These are phyloP conservation scores for Rhagologus leucostigma DNA, from an alignment of 2,113 vertebrate species.

Conservation along the genomic window DNA sequence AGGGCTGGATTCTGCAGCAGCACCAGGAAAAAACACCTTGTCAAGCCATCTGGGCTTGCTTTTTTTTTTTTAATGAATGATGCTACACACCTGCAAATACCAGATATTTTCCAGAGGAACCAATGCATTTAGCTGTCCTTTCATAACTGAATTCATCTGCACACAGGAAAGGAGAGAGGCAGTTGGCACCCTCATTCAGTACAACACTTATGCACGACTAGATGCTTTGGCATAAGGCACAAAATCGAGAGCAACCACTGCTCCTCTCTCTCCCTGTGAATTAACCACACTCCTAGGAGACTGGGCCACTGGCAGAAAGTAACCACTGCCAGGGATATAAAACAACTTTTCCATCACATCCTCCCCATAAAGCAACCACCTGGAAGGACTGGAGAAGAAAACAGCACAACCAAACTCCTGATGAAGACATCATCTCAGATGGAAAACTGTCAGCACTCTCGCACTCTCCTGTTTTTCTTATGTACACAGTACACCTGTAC, in stretches of 20 bases:
- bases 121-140: background rate
- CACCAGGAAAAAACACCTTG: background rate
- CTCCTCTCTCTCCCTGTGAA: background rate
- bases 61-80: background rate
- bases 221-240: background rate
- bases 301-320: background rate
- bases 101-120: background rate
- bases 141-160: background rate
- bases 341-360: background rate
- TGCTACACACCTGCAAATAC: background rate
- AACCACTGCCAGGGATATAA: background rate
- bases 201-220: background rate
- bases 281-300: background rate
- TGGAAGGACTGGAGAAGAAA: background rate
- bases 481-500: fast-evolving
- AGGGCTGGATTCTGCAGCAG: background rate
- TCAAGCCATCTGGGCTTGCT: background rate
- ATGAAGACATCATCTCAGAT: background rate
- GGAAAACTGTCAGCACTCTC: background rate
- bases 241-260: background rate
- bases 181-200: background rate
- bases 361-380: background rate
- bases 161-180: background rate
- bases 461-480: background rate
- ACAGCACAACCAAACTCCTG: background rate